Evolutionary conservation across 2,888 invertebrate species (phyloP), one percentile per base, ranked within the genome.

Genomic region (Cyaniris semiargus): DNA sequence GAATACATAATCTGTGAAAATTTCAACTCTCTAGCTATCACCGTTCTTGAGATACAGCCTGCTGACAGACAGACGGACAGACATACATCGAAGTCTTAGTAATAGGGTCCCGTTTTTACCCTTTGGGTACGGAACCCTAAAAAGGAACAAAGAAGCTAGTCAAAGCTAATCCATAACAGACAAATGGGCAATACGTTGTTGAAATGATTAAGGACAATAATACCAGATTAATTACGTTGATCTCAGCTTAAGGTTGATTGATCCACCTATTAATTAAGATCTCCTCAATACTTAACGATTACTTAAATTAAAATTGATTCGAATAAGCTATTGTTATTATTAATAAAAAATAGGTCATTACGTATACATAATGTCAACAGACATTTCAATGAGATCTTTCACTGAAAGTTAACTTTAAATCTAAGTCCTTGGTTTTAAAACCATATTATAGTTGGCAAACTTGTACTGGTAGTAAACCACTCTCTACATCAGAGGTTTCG

Each of bases 211-310:
- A 15, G 21, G 27, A 15, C 27, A 13, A 5, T 27, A 27, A 15
- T 27, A 23, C 66, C 66, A 66, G 27, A 66, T 66, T 66, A 66
- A 66, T 66, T 15, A 66, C 27, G 27, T 27, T 66, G 66, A 66
- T 66, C 27, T 13, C 13, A 27, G 66, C 27, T 66, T 66, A 66
- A 27, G 15, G 23, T 66, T 23, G 58, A 58, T 13, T 13, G 5
- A 66, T 27, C 27, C 6, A 27, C 27, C 66, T 60, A 1, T 21
- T 66, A 66, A 66, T 27, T 27, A 66, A 27, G 66, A 66, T 27
- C 27, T 66, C 4, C 23, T 23, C 23, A 13, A 60, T 23, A 23
- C 23, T 23, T 60, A 23, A 58, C n/a, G 7, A 21, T 58, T 58
- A 58, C 48, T 13, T 15, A 58, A 58, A 58, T 7, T 58, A 58